These are phyloP conservation scores for Artibeus lituratus DNA, from an alignment of 2,797 vertebrate genomes.

Conservation along the genomic window DNA sequence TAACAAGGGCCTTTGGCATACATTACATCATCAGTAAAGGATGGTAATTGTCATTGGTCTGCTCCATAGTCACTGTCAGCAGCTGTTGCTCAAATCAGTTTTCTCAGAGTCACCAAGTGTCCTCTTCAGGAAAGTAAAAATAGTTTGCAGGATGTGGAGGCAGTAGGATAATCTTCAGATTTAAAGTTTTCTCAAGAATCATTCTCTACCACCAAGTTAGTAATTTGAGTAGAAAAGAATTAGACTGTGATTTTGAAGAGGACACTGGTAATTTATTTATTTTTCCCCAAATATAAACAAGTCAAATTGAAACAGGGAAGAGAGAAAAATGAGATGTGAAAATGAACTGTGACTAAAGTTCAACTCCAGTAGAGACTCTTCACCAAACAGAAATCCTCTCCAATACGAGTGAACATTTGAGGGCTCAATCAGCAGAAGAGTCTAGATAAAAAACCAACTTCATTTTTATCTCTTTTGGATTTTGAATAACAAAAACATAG, in stretches of 20 bases:
- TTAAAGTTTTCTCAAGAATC: neutral
- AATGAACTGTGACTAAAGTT: neutral
- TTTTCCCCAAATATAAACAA: neutral
- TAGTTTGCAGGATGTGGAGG: neutral
- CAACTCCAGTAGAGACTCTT: neutral
- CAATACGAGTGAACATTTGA: neutral
- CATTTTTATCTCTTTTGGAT: neutral
- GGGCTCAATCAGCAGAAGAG: neutral
- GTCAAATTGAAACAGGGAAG: neutral
- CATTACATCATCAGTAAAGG: neutral
- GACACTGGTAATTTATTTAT: neutral
- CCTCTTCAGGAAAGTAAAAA: neutral
- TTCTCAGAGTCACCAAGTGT: neutral
- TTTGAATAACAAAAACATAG: conserved; percentile 11
- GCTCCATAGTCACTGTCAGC: neutral
- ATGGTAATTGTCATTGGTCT: neutral
- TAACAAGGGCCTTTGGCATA: neutral
- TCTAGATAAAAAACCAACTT: neutral
- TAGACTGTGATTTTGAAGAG: neutral
- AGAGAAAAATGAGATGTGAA: neutral
- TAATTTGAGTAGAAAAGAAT: neutral
- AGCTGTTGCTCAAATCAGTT: neutral
- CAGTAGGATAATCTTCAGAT: neutral
- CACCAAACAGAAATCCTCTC: neutral
- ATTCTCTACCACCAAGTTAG: neutral